Conservation (phyloP, 2,888 invertebrate species). For the Nematopogon swammerdamellus region DNA sequence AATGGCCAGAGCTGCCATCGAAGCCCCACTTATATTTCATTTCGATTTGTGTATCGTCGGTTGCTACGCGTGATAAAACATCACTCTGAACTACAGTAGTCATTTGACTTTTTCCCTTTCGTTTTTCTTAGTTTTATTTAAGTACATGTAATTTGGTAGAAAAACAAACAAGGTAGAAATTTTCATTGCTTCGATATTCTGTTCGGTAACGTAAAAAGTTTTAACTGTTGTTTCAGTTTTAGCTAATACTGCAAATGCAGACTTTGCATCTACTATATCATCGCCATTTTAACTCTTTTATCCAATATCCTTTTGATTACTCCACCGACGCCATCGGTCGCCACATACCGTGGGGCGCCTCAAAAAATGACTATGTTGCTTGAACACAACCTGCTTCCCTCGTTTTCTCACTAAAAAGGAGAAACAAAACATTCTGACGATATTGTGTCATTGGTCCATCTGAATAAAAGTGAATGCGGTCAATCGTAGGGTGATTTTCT, state of each 20-base stretch:
- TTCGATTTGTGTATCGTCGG: not conserved
- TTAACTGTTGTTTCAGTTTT: too few relatives aligned
- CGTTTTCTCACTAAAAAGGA: constrained; percentile 5
- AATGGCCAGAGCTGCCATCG: too few relatives aligned
- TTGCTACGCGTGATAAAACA: not conserved
- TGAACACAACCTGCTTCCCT: constrained; percentile 5
- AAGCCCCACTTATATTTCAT: not conserved
- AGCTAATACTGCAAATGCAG: constrained; percentile 7
- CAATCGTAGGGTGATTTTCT: constrained; percentile 5
- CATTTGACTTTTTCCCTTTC: not conserved
- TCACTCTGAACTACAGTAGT: too few relatives aligned
- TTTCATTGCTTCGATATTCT: too few relatives aligned
- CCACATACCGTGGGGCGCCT: constrained; percentile 9
- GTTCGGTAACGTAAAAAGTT: too few relatives aligned
- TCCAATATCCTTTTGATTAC: constrained; percentile 7
- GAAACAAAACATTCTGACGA: constrained; percentile 8
- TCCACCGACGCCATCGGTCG: constrained; percentile 9
- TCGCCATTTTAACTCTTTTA: constrained; percentile 7
- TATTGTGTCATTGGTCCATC: constrained; percentile 6
- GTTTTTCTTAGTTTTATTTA: not conserved
- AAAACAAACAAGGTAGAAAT: not conserved
- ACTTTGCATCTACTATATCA: constrained; percentile 7
- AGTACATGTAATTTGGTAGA: not conserved
- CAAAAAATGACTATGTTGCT: constrained; percentile 10
- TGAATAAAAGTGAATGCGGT: not conserved